Base-by-base conservation (phyloP, 2,888 invertebrate species). In the Linyphia triangularis region DNA sequence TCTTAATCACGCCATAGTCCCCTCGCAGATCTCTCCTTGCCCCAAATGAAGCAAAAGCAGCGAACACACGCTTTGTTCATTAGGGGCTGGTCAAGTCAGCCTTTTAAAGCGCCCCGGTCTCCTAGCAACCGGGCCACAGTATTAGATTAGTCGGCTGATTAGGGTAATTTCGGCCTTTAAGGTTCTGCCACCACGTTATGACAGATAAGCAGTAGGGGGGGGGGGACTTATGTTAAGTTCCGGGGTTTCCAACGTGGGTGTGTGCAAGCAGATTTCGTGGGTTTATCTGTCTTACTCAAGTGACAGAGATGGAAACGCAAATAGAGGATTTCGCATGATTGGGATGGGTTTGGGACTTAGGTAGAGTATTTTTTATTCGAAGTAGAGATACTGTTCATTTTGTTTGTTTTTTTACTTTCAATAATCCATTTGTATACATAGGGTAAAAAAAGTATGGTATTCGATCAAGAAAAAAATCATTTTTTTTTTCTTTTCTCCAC, bases 131-230 rank as follows among this genome's bases (percentile, higher is more conserved):
- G 51, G 26, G 43, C 65, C 78, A 77, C 77, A 28, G 40, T 65
- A 79, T 79, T 79, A 79, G 65, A 79, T 79, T 79, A 79, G 78
- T 26, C 57, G 78, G 40, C 67, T 79, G 78, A 79, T 79, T 79
- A 79, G 78, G 33, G 78, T 67, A 79, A 79, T 79, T 79, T 79
- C 43, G 67, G 78, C 78, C 65, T 79, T 51, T 67, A 79, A 79
- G 67, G 77, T 33, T n/a, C n/a, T n/a, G n/a, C n/a, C n/a, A n/a
- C n/a, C 57, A 59, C 43, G 61, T 75, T 57, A 63, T 67, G 78
- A 28, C 28, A 22, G 65, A 43, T 77, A 63, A 37, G n/a, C 24
- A n/a, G n/a, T n/a, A n/a, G 13, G 43, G 16, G 51, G 51, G 51
- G n/a, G 65, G 67, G 67, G 22, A 43, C 77, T 61, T 79, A 30